Percentiles rank a stretch among this genome's conserved stretches.
phyloP scores from a whole-genome alignment of 2,113 vertebrate species.

The Turnix velox region DNA sequence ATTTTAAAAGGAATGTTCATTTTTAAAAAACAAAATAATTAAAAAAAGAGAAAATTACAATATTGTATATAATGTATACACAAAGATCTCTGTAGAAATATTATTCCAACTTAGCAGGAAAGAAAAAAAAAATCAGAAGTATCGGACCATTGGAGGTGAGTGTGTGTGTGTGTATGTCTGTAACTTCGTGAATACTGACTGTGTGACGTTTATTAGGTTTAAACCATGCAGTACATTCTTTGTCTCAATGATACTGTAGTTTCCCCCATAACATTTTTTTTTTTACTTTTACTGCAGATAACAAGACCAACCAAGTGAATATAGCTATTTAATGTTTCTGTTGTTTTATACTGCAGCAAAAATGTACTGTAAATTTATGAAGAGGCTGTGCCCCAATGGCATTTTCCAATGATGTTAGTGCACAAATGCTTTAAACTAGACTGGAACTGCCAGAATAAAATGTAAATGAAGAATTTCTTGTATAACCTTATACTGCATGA shows the following conservation, averaged over 20 bases:
- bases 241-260: slow-evolving; percentile 78
- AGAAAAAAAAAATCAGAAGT: slow-evolving; percentile 68
- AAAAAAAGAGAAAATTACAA: slow-evolving; percentile 74
- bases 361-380: slow-evolving; percentile 78
- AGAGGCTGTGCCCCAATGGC: slow-evolving; percentile 80
- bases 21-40: no score
- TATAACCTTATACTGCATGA: slow-evolving; percentile 88
- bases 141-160: slow-evolving; percentile 79
- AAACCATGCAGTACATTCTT: slow-evolving; percentile 77
- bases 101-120: slow-evolving; percentile 82
- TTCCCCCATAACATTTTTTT: slow-evolving; percentile 70
- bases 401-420: slow-evolving; percentile 82
- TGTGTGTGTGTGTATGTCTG: slow-evolving; percentile 75
- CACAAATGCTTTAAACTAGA: slow-evolving; percentile 83
- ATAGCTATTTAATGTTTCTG: slow-evolving; percentile 77
- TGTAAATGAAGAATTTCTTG: slow-evolving; percentile 84
- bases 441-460: slow-evolving; percentile 82
- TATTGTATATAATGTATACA: slow-evolving; percentile 90
- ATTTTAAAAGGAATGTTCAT: slow-evolving; percentile 74
- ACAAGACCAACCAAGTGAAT: slow-evolving; percentile 78
- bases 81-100: slow-evolving; percentile 86
- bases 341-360: slow-evolving; percentile 80
- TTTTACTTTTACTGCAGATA: slow-evolving; percentile 75
- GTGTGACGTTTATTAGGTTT: slow-evolving; percentile 82
- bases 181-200: slow-evolving; percentile 80